Base-by-base conservation (phyloP, 2,797 vertebrate species). In the Dallia pectoralis region DNA sequence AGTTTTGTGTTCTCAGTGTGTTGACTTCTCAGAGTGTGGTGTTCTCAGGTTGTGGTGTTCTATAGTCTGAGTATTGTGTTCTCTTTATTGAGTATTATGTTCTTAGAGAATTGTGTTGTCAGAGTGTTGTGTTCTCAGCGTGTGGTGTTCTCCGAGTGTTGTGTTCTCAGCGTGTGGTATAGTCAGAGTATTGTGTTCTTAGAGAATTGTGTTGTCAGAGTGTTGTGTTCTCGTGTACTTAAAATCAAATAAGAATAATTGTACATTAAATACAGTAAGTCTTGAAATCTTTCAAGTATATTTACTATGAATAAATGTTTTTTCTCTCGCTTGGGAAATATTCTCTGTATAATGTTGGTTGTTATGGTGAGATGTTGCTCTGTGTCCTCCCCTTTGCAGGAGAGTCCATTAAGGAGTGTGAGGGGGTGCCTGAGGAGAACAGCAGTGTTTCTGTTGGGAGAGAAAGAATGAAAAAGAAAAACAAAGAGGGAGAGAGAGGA, bases 361-460 rank as follows among this genome's bases (percentile, higher is more conserved):
- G 59, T 29, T 12, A 29, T 29, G 25, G 59, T 15, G 59, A 62
- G 59, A 29, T 16, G 14, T 14, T 15, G 71, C 53, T 74, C 33
- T 47, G 30, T 56, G 18, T 36, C 63, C 66, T 29, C 64, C 25
- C 65, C 59, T n/a, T 72, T 19, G n/a, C 4, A 18, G 11, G 8
- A 25, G n/a, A 56, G 53, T 71, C 62, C 29, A 33, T 27, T 15
- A 27, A 62, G 27, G 61, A 63, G 61, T 16, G 9, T 5, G 16
- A 7, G 61, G 25, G 61, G 61, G 61, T 30, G 61, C 27, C 22
- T 63, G 14, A 67, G 36, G 9, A 36, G 30, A 36, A 66, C n/a
- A 66, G 64, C 16, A 40, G 33, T 18, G 25, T 72, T n/a, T n/a
- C 61, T 64, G n/a, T n/a, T n/a, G n/a, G n/a, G n/a, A n/a, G n/a